These are phyloP conservation scores for Drosophila pachea DNA, from an alignment of 1,140 invertebrate species.

Conservation along the genomic window DNA sequence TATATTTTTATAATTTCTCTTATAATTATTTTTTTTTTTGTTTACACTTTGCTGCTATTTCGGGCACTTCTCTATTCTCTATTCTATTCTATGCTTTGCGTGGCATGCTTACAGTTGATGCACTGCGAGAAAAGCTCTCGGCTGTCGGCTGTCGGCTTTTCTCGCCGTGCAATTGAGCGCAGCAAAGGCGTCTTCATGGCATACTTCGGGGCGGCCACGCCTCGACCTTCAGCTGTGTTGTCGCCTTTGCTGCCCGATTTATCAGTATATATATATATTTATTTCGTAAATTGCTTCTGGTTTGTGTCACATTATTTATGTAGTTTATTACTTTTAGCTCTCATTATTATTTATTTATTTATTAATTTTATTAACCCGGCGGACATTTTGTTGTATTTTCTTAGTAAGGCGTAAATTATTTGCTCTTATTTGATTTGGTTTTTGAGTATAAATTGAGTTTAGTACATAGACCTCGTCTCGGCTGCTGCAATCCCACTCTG, in stretches of 20 bases:
- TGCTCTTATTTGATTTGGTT: constrained; percentile 15
- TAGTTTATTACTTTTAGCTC: constrained; percentile 17
- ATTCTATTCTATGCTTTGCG: constrained; percentile 5
- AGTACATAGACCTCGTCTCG: constrained; percentile 19
- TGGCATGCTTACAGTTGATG: constrained; percentile 13
- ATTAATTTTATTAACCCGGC: constrained; percentile 7
- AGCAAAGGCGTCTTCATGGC: constrained; percentile 12
- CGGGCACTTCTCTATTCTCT: no score
- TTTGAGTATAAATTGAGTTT: constrained; percentile 31
- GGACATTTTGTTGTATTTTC: constrained; percentile 2
- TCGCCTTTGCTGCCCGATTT: constrained; percentile 10
- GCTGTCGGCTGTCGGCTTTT: no score
- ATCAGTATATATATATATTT: constrained; percentile 27
- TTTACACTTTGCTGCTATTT: no score
- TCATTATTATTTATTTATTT: constrained; percentile 5
- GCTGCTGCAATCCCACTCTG: constrained; percentile 11
- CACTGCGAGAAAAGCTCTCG: constrained; percentile 24
- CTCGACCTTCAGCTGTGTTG: constrained; percentile 3
- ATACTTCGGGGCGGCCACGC: background rate
- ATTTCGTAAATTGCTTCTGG: constrained; percentile 27
- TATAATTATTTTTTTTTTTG: no score
- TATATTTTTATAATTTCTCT: no score
- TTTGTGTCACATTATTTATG: constrained; percentile 15
- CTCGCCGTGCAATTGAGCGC: constrained; percentile 8
- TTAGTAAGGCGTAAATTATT: constrained; percentile 13